Base-by-base conservation (phyloP, 2,888 invertebrate genomes). In the Operophtera brumata region DNA sequence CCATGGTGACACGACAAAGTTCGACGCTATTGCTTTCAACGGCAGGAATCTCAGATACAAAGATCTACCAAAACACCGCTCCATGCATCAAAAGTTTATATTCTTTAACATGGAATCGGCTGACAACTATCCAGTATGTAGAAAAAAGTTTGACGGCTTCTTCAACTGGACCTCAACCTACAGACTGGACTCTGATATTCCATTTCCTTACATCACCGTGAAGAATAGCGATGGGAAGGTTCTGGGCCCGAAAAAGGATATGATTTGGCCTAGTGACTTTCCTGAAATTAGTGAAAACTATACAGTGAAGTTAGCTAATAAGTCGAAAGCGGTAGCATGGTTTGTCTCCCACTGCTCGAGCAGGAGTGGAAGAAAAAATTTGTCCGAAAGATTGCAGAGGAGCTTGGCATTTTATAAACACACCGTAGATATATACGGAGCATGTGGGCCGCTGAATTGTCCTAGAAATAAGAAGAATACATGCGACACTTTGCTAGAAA, bases 391-490 rank as follows among this genome's bases (percentile, higher is more conserved):
- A 2, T 57, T 90, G 20, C 67, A 78, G 37, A 70, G 67, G n/a
- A 76, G 73, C 0, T 62, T 88, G 11, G 44, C 48, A 1, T 34
- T 35, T 0, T 80, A 77, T 54, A 69, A 73, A 0, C 62, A 76
- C 10, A 65, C 76, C 0, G 82, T 93, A 1, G 92, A 93, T 62
- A 77, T 92, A 3, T 93, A 85, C 61, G 93, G 93, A 0, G 57
- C 64, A 0, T 93, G 93, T 73, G 92, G 92, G 0, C 61, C 65
- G 0, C 58, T 80, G 0, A 60, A 65, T 9, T 89, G 89, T 54
- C 73, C 83, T 0, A 70, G 63, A 52, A 34, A 65, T 0, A 61
- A 57, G 4, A 62, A 68, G n/a, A 45, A 67, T 0, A 69, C 69
- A 12, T 90, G 90, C 54, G 70, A 79, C 47, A 59, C 53, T 25